Base-by-base conservation (phyloP, 2,797 vertebrate genomes). In the Holocentrus rufus region DNA sequence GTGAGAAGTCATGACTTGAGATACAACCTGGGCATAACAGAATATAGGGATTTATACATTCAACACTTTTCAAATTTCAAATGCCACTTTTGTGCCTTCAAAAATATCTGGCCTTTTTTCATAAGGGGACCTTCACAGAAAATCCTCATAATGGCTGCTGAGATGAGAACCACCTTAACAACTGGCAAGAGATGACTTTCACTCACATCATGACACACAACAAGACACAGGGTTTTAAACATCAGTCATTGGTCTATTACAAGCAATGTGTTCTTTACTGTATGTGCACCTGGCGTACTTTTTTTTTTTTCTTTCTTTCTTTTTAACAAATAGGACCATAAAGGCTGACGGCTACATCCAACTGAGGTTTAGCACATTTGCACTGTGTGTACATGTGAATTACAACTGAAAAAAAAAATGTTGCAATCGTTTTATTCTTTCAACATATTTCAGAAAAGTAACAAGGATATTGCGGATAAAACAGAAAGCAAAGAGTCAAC, bases 111-210 rank as follows among this genome's bases (percentile, higher is more conserved):
- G 72, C 78, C 77, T 56, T 77, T 85, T 85, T 85, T 85, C 85
- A 88, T 88, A 67, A 73, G 36, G 74, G 88, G 90, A 93, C 85
- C 91, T 93, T 93, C 91, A 93, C 85, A 91, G 91, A 93, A 93
- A 92, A 86, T 92, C 90, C 89, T 88, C 83, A 31, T 78, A 83
- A 81, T 80, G 64, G 86, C 69, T 74, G 62, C 76, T 83, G 84
- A 90, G 85, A 91, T 79, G 82, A 89, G 69, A 90, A 87, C 80
- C 82, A 83, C 71, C 77, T 55, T 55, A 81, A 77, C 75, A 67
- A 59, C 72, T 63, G 71, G 72, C 80, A 78, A 70, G 85, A 85
- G 76, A 87, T 77, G 83, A 87, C 82, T 59, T 79, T 82, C 82
- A 81, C 69, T 85, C 76, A 70, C 86, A 78, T 74, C 64, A 54